Conservation (phyloP, 2,888 invertebrate genomes). For the Hymenopus coronatus region DNA sequence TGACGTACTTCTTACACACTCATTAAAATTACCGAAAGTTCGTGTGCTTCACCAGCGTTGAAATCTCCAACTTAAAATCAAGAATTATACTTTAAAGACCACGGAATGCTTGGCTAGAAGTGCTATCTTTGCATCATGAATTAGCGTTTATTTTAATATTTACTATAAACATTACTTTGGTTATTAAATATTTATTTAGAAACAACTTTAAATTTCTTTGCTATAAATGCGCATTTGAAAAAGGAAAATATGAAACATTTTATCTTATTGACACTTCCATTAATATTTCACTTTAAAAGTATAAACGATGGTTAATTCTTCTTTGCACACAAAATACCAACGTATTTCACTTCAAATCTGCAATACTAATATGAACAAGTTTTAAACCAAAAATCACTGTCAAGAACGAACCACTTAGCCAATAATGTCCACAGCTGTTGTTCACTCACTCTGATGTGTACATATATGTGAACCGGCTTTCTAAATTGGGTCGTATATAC, state of each 20-base stretch:
- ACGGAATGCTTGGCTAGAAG: too few relatives aligned
- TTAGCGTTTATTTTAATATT: too few relatives aligned
- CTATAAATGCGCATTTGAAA: too few relatives aligned
- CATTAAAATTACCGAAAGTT: neutral
- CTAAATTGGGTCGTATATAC: neutral
- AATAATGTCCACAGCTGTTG: neutral
- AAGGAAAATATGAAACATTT: too few relatives aligned
- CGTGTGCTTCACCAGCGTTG: neutral
- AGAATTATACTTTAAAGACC: too few relatives aligned
- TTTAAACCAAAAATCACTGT: neutral
- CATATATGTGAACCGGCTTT: neutral
- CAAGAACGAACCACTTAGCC: neutral
- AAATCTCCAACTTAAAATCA: neutral
- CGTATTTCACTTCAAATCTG: neutral
- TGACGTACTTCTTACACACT: neutral
- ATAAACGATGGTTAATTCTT: neutral
- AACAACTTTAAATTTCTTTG: too few relatives aligned
- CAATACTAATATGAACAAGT: too few relatives aligned
- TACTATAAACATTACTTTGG: too few relatives aligned
- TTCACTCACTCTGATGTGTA: neutral
- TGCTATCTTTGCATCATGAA: too few relatives aligned
- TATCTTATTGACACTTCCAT: too few relatives aligned
- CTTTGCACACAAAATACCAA: neutral
- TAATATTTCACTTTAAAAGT: neutral
- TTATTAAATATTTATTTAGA: too few relatives aligned